Conservation (phyloP, 1,140 invertebrate species). For the Drosophila pandora region DNA sequence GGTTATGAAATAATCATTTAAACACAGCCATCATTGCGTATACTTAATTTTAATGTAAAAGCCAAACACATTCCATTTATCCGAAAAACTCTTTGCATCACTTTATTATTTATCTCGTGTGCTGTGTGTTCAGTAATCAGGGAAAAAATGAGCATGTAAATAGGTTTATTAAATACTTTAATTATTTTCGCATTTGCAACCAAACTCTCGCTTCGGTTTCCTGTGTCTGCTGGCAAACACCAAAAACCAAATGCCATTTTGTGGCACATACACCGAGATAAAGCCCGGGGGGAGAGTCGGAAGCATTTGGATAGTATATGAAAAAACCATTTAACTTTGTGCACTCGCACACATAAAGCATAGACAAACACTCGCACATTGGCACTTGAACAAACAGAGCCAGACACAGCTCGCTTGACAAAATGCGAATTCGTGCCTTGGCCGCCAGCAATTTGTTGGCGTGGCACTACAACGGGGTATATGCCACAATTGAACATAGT, state of each 20-base stretch:
- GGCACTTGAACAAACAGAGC: background rate
- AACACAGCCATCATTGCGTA: background rate
- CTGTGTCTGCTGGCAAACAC: conserved; percentile 5
- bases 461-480: background rate
- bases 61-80: background rate
- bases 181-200: conserved; percentile 14
- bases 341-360: conserved; percentile 39
- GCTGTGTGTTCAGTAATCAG: conserved; percentile 5
- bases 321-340: conserved; percentile 60
- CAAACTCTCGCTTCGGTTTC: background rate
- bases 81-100: background rate
- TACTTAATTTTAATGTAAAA: background rate
- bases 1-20: too few relatives aligned
- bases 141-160: conserved; percentile 2
- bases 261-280: background rate
- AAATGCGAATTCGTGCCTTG: conserved; percentile 33
- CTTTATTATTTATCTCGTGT: background rate
- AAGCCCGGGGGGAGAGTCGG: background rate
- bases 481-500: background rate
- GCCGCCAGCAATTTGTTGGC: conserved; percentile 26
- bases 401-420: conserved; percentile 15
- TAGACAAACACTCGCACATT: conserved; percentile 16
- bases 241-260: conserved; percentile 28
- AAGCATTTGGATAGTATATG: conserved; percentile 16
- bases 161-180: conserved; percentile 15